Evolutionary conservation across 2,888 invertebrate species (phyloP), one percentile per base, ranked within the genome.

Genomic region (Poecilobothrus nobilitatus): DNA sequence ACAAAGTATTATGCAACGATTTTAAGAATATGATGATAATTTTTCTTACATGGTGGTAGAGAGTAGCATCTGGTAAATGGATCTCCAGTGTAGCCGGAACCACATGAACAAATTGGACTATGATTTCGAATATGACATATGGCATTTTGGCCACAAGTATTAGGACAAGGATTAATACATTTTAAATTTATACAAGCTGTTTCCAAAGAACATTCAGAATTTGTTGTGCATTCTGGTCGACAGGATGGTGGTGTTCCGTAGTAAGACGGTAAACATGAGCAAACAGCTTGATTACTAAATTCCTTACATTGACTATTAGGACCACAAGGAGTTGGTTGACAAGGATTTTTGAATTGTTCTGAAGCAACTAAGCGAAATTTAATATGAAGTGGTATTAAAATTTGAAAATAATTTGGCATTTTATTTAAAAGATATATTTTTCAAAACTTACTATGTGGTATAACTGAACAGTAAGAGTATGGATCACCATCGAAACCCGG

Each of bases 311-410:
- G 84, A 70, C 91, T 88, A 77, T 92, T 91, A 18, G 90, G 87
- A 69, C 92, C 92, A 78, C 94, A 94, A 27, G 91, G 91, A 37
- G 88, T 87, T 33, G 90, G 90, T 67, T 85, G 82, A 74, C 91
- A 91, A 1, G 90, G 90, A 74, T 83, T 76, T 2, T 70, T 41
- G 18, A 68, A 53, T 37, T 72, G 71, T 15, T 62, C 61, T 10
- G n/a, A 20, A 27, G 53, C 65, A 2, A 70, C 71, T 71, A 37
- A 27, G 9, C 86, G 80, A n/a, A n/a, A n/a, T n/a, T n/a, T n/a
- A n/a, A 3, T 87, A 63, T 37, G 37, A n/a, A 66, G 41, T 9
- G 41, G 41, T 67, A 12, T n/a, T 67, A 37, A 34, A 37, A 37
- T 37, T 8, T 79, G 80, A 53, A 18, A 15, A 53, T 3, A 6